Base-by-base conservation (phyloP, 92 coral and sea anemone species). In the Umimayanthus kanabou region DNA sequence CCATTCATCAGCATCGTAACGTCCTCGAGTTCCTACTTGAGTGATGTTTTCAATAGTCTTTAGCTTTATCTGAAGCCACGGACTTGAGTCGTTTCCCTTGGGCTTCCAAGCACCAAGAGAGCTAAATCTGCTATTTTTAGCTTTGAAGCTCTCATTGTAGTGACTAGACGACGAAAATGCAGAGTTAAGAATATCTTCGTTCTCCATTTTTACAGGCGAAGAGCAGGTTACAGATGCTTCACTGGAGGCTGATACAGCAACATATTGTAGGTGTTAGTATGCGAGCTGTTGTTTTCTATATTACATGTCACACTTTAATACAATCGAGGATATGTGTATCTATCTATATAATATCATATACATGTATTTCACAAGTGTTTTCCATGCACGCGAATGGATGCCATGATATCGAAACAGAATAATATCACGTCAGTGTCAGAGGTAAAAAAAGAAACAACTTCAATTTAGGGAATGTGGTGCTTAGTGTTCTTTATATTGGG, bases 41-140 rank as follows among this genome's bases (percentile, higher is more conserved):
- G 72, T 61, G 49, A 80, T 37, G 20, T 37, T 37, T 61, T 61
- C 85, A 80, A 37, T 25, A n/a, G 45, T 9, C 4, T 55, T 57
- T 0, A 80, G 30, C 22, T 80, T 61, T 22, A 80, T 65, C 49
- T 80, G 71, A 23, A 80, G 39, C 85, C 85, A 80, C 1, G 85
- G 85, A 80, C 15, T 8, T 15, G 30, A 29, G 30, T 80, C 85
- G 33, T 80, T 80, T 8, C 0, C 53, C 49, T 11, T 64, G 8
- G 85, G 72, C 50, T 65, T 80, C 85, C 85, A 80, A 43, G 73
- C 71, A 11, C 85, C 85, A 20, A 9, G 53, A n/a, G 18, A 80
- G 29, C 29, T 33, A 0, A 80, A 40, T 40, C 50, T 80, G 30
- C 85, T 39, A 22, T 61, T 58, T 4, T 20, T 73, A 30, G 85